Conservation (phyloP, 2,113 vertebrate genomes). For the Callopanchax toddi region DNA sequence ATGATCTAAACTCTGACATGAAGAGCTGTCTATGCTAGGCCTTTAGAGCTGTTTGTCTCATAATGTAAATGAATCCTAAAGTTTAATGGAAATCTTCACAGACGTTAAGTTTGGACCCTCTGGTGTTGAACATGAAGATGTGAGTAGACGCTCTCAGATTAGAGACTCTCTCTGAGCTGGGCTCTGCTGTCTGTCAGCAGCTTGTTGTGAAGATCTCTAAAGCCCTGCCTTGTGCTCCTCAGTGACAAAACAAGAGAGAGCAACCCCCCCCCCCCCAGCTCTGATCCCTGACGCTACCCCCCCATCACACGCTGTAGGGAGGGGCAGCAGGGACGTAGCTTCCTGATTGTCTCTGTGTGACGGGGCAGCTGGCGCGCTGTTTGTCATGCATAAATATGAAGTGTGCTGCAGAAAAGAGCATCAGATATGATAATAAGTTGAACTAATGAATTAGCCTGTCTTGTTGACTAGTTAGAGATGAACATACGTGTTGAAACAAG, state of each 20-base stretch:
- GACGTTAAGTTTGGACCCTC: too few species aligned
- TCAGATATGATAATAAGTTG: conserved; percentile 19
- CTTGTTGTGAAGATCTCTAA: conserved; percentile 43
- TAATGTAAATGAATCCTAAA: too few species aligned
- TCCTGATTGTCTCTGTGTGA: conserved; percentile 32
- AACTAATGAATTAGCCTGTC: conserved; percentile 1
- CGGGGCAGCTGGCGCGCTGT: conserved; percentile 23
- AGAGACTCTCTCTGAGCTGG: conserved; percentile 4
- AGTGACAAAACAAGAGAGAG: conserved; percentile 57
- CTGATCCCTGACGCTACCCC: background rate
- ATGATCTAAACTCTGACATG: too few species aligned
- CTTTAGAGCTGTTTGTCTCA: too few species aligned
- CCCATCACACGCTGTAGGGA: conserved; percentile 21
- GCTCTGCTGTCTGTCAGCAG: conserved; percentile 33
- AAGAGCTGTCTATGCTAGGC: too few species aligned
- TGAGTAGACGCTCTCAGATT: too few species aligned
- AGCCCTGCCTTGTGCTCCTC: conserved; percentile 30
- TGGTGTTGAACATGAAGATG: too few species aligned
- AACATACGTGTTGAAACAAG: background rate
- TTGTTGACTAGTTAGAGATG: conserved; percentile 12
- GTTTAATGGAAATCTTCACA: too few species aligned
- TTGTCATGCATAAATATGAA: conserved; percentile 48
- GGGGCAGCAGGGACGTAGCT: conserved; percentile 38
- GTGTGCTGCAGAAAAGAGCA: conserved; percentile 42
- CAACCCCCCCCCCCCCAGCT: conserved; percentile 12